Base-by-base conservation (phyloP, 1,140 invertebrate species). In the Limonius californicus region DNA sequence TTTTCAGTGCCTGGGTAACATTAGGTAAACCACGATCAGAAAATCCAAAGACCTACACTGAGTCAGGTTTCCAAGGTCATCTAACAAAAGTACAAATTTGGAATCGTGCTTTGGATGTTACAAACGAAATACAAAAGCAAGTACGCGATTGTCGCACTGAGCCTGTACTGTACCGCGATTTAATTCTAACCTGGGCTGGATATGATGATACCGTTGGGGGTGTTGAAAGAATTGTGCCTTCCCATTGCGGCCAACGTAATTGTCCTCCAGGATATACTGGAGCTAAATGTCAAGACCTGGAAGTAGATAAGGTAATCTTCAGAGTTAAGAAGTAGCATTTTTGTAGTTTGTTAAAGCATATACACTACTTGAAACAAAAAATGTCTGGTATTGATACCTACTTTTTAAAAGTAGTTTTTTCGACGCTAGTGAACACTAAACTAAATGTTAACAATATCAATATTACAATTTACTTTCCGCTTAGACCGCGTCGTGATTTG, bases 1-100 rank as follows among this genome's bases (percentile, higher is more conserved):
- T 27, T 27, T 81, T 66, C 70, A 95, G 91, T 80, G 89, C 89
- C 12, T 98, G 94, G 94, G 85, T 95, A 16, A 92, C 92, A 7
- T 79, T 98, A 35, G 96, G 96, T 32, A 92, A 94, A 73, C 92
- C 92, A 23, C 86, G 91, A 72, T 83, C 84, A 56, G 83, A 86
- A 55, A 84, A 86, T 71, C 78, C 85, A 6, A 89, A 89, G 69
- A 84, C 88, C 0, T 91, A 91, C 69, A 88, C 88, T 0, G 90
- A 93, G 77, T 81, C 86, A 14, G 94, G 94, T 8, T 99, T 99
- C 86, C 91, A 95, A 81, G 97, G 97, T 14, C 90, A 93, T 70
- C 75, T 99, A 12, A 97, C 93, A 19, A 94, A 97, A 78, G 89
- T 97, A 18, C 94, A 98, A 81, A 84, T 98, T 54, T 98, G 96